Evolutionary conservation across 1,140 invertebrate genomes (phyloP), one percentile per base, ranked within the genome.

Genomic region (Nasonia giraulti): DNA sequence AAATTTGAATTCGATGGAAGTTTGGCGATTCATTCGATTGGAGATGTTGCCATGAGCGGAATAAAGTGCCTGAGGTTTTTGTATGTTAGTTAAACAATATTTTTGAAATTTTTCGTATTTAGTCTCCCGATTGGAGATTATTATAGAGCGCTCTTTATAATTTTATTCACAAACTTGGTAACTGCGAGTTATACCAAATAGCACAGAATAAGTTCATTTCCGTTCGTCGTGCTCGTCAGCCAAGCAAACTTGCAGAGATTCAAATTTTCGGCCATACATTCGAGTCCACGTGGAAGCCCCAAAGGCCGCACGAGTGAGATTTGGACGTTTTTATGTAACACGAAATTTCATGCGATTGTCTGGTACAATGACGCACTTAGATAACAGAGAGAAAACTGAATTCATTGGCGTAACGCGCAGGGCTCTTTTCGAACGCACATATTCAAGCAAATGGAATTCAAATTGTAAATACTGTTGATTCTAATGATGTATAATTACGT

Each of bases 381-480:
- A 6, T 78, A 78, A 55, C 76, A 17, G 27, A 23, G 66, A 17
- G 8, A 27, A 69, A 33, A 68, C 17, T 76, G 2, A 12, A 80
- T 68, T 68, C 37, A 66, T 68, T 23, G 20, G 33, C 37, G 7
- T 62, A 40, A 69, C 66, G 33, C 73, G 27, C 31, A 47, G 50
- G 31, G 23, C 37, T 69, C 20, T 80, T 80, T 80, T 71, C 69
- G 50, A 62, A 66, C 55, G 71, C 73, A 77, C 75, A 77, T 27
- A 27, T 27, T 76, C 37, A 68, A 69, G 23, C 8, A 62, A 76
- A 71, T 69, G 55, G 27, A 83, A 74, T 82, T 73, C 14, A 80
- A 86, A 47, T 78, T 88, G 87, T 88, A 88, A 83, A 88, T 88
- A 88, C 81, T 86, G 86, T 88, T 88, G 77, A 85, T 50, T 76